Evolutionary conservation across 2,888 invertebrate genomes (phyloP).

Genomic region (Epistrophe eligans): DNA sequence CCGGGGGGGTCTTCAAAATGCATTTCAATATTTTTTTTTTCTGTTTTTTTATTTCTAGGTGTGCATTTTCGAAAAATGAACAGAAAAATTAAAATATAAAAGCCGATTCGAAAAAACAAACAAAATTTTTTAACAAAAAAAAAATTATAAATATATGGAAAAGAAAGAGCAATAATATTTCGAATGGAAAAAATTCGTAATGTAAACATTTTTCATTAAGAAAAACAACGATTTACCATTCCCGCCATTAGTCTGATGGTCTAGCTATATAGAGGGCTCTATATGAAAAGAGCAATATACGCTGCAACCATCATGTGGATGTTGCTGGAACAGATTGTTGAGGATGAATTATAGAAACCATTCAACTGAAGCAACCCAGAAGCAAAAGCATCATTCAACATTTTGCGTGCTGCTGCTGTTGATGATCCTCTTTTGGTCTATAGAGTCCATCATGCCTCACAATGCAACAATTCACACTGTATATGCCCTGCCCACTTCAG

Average conservation of each 20-base stretch:
- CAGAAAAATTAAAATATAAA: conserved; percentile 20
- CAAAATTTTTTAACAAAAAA: conserved; percentile 37
- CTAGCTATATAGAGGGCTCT: background rate
- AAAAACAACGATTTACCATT: conserved; percentile 53
- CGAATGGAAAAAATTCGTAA: conserved; percentile 64
- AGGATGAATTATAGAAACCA: conserved; percentile 27
- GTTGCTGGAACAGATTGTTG: background rate
- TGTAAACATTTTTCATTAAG: conserved; percentile 75
- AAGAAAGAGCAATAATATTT: conserved; percentile 47
- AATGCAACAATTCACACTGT: conserved; percentile 24
- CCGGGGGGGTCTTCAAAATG: conserved; percentile 20
- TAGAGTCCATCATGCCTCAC: background rate
- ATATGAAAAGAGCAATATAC: background rate
- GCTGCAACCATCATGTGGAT: conserved; percentile 17
- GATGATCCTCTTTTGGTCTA: conserved; percentile 40
- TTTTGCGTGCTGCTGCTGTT: conserved; percentile 34
- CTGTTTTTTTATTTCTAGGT: background rate
- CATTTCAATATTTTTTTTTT: conserved; percentile 9
- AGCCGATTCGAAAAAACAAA: conserved; percentile 50
- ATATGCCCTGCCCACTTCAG: conserved; percentile 24
- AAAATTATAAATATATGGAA: conserved; percentile 16
- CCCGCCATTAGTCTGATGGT: background rate
- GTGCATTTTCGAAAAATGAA: background rate
- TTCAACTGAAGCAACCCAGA: conserved; percentile 25
- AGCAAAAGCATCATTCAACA: conserved; percentile 36